Base-by-base conservation (phyloP, 2,888 invertebrate genomes). In the Tromatobia lineatoria region DNA sequence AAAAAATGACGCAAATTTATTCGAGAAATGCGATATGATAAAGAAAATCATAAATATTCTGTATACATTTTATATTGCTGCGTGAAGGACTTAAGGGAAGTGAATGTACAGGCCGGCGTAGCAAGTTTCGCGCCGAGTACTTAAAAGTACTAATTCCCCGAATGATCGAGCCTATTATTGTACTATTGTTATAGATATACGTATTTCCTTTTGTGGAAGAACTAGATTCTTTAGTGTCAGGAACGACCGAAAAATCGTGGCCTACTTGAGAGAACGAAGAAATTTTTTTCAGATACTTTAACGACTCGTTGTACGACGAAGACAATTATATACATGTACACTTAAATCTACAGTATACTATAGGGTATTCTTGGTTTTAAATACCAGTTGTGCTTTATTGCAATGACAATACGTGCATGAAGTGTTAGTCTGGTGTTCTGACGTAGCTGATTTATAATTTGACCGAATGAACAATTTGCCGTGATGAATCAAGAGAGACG, bases 341-440 rank as follows among this genome's bases (percentile, higher is more conserved):
- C 20, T 64, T 15, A 20, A 61, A 78, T 64, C 45, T 73, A 45
- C 20, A 50, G 20, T 38, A 34, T 47, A 61, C 11, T 38, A 61
- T 42, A 20, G 50, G 34, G 38, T 1, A 74, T 25, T 34, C 15
- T 69, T 70, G 20, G 29, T 73, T 66, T 61, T 66, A 69, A 38
- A 82, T 80, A 61, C 80, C 83, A 81, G 70, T 78, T 85, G 86
- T 87, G 87, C 88, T 87, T 88, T 88, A 87, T 82, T 66, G 79
- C 81, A 88, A 82, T 85, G 88, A 88, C 87, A 87, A 88, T 88
- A 88, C 79, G 47, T 83, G 81, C 57, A 69, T 47, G 11, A 66
- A 50, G 69, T 20, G 23, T 76, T 38, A 64, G 75, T 52, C 20
- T 75, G 47, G 34, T 20, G 34, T 74, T 74, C 15, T 7, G 61